Base-by-base conservation (phyloP, 2,797 vertebrate genomes). In the Peromyscus attwateri region DNA sequence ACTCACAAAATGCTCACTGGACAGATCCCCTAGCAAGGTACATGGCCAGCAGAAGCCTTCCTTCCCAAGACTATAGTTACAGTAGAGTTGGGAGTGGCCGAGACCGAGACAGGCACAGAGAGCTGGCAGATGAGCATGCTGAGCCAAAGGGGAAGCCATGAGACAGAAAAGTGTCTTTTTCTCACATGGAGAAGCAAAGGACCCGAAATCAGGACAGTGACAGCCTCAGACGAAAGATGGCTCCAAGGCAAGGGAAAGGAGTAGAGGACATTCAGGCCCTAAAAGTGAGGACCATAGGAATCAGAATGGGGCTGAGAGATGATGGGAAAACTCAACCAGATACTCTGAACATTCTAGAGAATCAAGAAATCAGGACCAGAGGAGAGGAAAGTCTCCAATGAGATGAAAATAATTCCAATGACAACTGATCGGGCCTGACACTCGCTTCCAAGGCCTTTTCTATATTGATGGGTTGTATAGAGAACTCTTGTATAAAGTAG, bases 161-260 rank as follows among this genome's bases (percentile, higher is more conserved):
- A n/a, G 98, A 98, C 12, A 98, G 97, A 92, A 98, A 97, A 97
- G 96, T 95, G 95, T 98, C 98, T 62, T 96, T 98, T 70, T 98
- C 98, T 8, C 98, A 99, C 49, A 98, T 97, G 89, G 99, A 99
- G 71, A 95, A 96, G 70, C 97, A 98, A 68, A 97, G 97, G 55
- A 94, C 96, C 1, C 76, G 94, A 96, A 98, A 95, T 97, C 98
- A 98, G 87, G 98, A 99, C 60, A 91, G 95, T 84, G 98, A 98
- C 68, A 97, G 98, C 94, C 97, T 92, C 21, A 98, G 97, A 95
- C 98, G 95, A 95, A 98, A 97, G 98, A 98, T 25, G 97, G 98
- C 80, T 99, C 99, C 9, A 98, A 98, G 85, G 99, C 99, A 2
- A 93, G 94, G 46, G 99, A 99, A 91, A 97, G 98, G 94, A 96